A percentile compares a stretch with the other conserved stretches of the same genome.
Evolutionary conservation across 2,113 vertebrate genomes (phyloP).

Genomic region (Anguilla rostrata): DNA sequence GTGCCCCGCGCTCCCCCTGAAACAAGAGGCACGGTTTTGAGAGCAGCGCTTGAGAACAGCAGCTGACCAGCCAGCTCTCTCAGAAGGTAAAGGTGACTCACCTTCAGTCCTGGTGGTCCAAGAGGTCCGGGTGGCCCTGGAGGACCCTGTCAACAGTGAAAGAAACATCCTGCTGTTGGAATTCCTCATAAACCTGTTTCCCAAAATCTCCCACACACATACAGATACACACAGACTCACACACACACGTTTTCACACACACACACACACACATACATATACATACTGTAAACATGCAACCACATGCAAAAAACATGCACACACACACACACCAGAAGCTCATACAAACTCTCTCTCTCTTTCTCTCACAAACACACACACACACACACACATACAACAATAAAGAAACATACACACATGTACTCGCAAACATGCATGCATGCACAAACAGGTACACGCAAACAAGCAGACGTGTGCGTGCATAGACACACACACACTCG

Average conservation of each 20-base stretch:
- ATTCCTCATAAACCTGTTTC: neutral
- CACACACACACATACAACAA: constrained; percentile 22
- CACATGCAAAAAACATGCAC: constrained; percentile 6
- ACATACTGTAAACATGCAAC: neutral
- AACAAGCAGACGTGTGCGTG: too few species aligned
- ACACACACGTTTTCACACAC: too few species aligned
- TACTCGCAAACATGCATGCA: neutral
- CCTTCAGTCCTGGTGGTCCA: constrained; percentile 87
- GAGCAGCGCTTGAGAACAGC: neutral
- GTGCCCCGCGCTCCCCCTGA: constrained; percentile 88
- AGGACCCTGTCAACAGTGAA: constrained; percentile 77
- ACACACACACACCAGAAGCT: neutral
- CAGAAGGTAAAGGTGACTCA: constrained; percentile 46
- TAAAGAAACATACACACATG: neutral
- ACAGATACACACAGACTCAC: neutral
- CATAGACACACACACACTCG: neutral
- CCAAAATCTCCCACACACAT: neutral
- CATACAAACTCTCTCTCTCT: too few species aligned
- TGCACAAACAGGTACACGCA: constrained; percentile 13
- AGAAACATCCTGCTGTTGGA: constrained; percentile 46
- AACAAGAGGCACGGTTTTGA: constrained; percentile 14
- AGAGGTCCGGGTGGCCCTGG: constrained; percentile 83
- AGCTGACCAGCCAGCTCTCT: neutral
- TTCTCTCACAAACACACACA: neutral
- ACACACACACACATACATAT: neutral